Evolutionary conservation across 2,113 vertebrate species (phyloP).

Genomic region (Hippocampus zosterae): DNA sequence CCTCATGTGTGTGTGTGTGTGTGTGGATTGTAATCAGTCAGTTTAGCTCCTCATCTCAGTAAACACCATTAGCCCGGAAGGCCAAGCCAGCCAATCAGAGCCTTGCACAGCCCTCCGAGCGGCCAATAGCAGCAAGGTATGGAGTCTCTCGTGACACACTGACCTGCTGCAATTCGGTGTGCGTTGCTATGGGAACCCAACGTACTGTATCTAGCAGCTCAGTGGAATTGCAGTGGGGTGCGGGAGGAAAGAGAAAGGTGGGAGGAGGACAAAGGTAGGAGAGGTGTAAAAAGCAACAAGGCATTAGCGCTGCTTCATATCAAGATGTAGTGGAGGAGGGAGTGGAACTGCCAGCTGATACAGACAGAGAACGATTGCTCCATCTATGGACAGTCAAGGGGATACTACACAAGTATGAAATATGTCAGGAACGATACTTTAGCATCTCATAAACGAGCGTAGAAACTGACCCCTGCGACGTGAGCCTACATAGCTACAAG

Average conservation of each 20-base stretch:
- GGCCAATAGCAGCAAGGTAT: conserved; percentile 51
- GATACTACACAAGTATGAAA: neutral
- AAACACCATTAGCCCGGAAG: conserved; percentile 71
- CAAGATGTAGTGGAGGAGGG: conserved; percentile 31
- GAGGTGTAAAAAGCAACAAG: conserved; percentile 32
- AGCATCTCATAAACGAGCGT: neutral
- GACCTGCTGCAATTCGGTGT: conserved; percentile 70
- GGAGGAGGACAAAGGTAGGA: conserved; percentile 43
- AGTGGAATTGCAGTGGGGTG: conserved; percentile 37
- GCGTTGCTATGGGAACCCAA: conserved; percentile 73
- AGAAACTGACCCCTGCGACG: neutral
- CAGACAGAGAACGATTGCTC: conserved; percentile 18
- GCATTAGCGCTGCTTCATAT: conserved; percentile 31
- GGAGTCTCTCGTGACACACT: conserved; percentile 68
- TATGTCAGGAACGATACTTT: neutral
- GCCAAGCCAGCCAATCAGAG: conserved; percentile 62
- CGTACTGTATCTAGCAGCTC: conserved; percentile 57
- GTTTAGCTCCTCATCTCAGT: conserved; percentile 70
- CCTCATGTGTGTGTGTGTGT: conserved; percentile 13
- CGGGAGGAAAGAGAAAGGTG: conserved; percentile 42
- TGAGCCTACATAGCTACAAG: neutral
- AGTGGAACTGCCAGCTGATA: conserved; percentile 8
- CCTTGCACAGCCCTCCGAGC: neutral
- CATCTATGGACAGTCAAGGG: conserved; percentile 11
- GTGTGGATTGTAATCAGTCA: conserved; percentile 63